Evolutionary conservation across 1,140 invertebrate species (phyloP).

Genomic region (Hyposmocoma kahamanoa): DNA sequence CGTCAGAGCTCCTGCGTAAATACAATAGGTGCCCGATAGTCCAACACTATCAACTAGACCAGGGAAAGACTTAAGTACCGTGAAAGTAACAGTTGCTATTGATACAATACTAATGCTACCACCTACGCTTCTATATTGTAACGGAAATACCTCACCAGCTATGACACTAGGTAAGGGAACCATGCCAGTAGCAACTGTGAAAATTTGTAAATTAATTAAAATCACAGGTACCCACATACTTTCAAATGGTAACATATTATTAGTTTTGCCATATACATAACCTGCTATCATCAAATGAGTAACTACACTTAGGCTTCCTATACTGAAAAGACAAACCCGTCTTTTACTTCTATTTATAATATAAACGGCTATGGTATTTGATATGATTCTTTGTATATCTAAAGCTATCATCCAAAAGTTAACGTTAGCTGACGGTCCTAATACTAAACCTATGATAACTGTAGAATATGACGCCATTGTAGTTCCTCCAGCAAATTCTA

Average conservation of each 20-base stretch:
- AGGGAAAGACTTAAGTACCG: constrained; percentile 32
- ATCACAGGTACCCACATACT: constrained; percentile 39
- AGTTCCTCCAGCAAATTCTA: constrained; percentile 39
- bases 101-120: constrained; percentile 36
- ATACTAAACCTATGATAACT: constrained; percentile 67
- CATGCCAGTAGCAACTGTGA: constrained; percentile 39
- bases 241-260: constrained; percentile 25
- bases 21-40: constrained; percentile 31
- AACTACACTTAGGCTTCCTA: constrained; percentile 25
- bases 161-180: constrained; percentile 46
- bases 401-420: constrained; percentile 78
- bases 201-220: constrained; percentile 40
- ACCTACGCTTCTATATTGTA: constrained; percentile 39
- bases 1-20: constrained; percentile 22
- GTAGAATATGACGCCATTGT: constrained; percentile 81
- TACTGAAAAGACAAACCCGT: constrained; percentile 37
- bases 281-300: constrained; percentile 32
- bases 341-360: constrained; percentile 45
- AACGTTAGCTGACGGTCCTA: constrained; percentile 67
- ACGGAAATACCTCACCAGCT: constrained; percentile 44
- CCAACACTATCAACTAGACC: constrained; percentile 24
- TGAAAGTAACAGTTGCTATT: constrained; percentile 30
- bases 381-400: constrained; percentile 73
- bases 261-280: constrained; percentile 29
- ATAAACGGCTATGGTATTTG: constrained; percentile 41